Evolutionary conservation across 2,113 vertebrate genomes (phyloP).

Genomic region (Scalopus aquaticus): DNA sequence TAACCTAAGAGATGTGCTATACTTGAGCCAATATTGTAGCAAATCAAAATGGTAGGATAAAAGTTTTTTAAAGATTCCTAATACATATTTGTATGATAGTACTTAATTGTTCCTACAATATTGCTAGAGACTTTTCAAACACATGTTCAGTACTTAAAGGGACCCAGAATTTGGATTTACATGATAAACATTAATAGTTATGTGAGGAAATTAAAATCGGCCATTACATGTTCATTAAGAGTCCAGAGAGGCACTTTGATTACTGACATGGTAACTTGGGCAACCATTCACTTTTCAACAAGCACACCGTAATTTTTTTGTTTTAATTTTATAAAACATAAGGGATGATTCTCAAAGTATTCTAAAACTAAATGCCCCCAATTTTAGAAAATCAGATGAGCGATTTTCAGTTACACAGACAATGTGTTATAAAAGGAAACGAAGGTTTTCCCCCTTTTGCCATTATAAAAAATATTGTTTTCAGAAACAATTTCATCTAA

Average conservation of each 20-base stretch:
- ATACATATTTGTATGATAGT: constrained; percentile 44
- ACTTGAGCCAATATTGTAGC: background rate
- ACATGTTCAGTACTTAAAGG: constrained; percentile 18
- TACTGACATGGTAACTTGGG: background rate
- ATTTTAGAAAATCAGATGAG: constrained; percentile 1
- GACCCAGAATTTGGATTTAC: background rate
- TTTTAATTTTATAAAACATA: background rate
- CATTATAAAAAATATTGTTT: background rate
- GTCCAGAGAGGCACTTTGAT: background rate
- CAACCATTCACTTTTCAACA: background rate
- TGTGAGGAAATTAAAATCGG: background rate
- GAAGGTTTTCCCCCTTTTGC: background rate
- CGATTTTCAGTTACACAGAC: background rate
- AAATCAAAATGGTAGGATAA: constrained; percentile 46
- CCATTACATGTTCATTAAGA: background rate
- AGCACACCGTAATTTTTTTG: background rate
- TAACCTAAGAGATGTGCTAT: constrained; percentile 3
- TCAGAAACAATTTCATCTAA: background rate
- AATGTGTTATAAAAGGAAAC: constrained; percentile 32
- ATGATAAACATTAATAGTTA: constrained; percentile 4
- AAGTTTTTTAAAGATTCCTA: background rate
- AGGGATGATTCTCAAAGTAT: background rate
- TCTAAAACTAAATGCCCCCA: background rate
- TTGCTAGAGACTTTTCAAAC: constrained; percentile 26
- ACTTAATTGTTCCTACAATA: constrained; percentile 31